These are phyloP conservation scores for Triplophysa yarkandensis DNA, from an alignment of 2,797 vertebrate species.

Conservation along the genomic window DNA sequence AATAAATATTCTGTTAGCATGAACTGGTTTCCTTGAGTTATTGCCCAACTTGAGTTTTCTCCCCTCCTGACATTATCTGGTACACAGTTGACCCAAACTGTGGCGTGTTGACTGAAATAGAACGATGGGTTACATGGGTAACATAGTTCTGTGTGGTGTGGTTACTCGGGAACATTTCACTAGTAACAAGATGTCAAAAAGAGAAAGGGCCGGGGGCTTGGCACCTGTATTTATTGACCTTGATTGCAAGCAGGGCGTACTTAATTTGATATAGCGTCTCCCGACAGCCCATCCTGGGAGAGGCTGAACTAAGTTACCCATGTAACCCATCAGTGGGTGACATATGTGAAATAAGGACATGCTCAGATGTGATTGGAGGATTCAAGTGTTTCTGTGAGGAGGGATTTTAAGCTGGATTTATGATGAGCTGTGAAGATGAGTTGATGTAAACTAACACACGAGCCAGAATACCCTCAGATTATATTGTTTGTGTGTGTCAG, in stretches of 20 bases:
- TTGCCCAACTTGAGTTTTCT: background rate
- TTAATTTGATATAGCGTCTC: background rate
- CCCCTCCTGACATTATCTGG: slow-evolving; percentile 12
- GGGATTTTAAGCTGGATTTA: too few species aligned
- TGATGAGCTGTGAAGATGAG: too few species aligned
- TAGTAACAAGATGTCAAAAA: slow-evolving; percentile 6
- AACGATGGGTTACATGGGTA: background rate
- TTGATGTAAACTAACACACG: too few species aligned
- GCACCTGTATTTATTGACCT: background rate
- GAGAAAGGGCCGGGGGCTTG: background rate
- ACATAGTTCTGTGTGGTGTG: background rate
- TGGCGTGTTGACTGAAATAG: background rate
- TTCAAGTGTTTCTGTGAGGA: too few species aligned
- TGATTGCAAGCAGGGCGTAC: background rate
- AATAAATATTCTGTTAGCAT: background rate
- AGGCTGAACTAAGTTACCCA: background rate
- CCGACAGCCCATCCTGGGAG: background rate
- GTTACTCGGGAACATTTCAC: background rate
- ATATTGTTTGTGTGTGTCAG: too few species aligned
- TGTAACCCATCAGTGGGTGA: too few species aligned
- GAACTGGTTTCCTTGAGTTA: background rate
- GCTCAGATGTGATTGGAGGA: too few species aligned
- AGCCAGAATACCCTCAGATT: too few species aligned
- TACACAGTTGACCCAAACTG: slow-evolving; percentile 3
- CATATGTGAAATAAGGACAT: too few species aligned